Conservation (phyloP, 2,888 invertebrate species). For the Chrysina gloriosa region DNA sequence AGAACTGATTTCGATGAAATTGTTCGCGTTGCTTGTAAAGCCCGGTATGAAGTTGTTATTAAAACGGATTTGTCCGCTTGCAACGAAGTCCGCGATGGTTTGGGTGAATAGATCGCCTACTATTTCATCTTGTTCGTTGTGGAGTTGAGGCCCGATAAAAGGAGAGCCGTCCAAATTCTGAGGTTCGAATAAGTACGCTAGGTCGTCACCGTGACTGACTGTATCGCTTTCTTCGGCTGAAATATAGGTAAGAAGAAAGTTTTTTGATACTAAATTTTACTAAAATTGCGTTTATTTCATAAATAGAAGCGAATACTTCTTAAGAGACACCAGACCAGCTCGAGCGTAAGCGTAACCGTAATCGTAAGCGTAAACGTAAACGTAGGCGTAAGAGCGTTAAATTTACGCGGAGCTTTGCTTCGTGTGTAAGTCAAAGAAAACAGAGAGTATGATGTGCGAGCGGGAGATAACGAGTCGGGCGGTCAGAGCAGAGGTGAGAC, state of each 20-base stretch:
- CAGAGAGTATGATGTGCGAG: too few species aligned
- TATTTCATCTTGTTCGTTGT: slow-evolving; percentile 70
- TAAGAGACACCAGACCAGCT: too few species aligned
- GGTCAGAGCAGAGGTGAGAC: too few species aligned
- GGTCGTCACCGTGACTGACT: slow-evolving; percentile 78
- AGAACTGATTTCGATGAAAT: slow-evolving; percentile 69
- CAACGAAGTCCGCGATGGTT: slow-evolving; percentile 76
- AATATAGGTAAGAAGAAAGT: background rate
- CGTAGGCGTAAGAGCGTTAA: too few species aligned
- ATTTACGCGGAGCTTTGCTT: too few species aligned
- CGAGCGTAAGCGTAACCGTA: too few species aligned
- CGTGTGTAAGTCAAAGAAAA: too few species aligned
- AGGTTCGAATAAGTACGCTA: slow-evolving; percentile 78
- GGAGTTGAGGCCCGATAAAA: slow-evolving; percentile 60
- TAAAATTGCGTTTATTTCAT: too few species aligned
- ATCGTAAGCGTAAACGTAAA: too few species aligned
- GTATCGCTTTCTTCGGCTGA: slow-evolving; percentile 56
- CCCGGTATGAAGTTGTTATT: slow-evolving; percentile 61
- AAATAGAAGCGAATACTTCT: too few species aligned
- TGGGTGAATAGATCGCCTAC: slow-evolving; percentile 76
- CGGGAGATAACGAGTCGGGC: too few species aligned
- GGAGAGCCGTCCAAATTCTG: slow-evolving; percentile 72
- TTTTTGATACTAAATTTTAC: too few species aligned
- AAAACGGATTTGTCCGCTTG: slow-evolving; percentile 63
- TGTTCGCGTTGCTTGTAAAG: slow-evolving; percentile 64